Percentiles rank a stretch among this genome's conserved stretches.
These are phyloP conservation scores for Micromussa lordhowensis DNA, from an alignment of 92 coral and sea anemone species.

Conservation along the genomic window DNA sequence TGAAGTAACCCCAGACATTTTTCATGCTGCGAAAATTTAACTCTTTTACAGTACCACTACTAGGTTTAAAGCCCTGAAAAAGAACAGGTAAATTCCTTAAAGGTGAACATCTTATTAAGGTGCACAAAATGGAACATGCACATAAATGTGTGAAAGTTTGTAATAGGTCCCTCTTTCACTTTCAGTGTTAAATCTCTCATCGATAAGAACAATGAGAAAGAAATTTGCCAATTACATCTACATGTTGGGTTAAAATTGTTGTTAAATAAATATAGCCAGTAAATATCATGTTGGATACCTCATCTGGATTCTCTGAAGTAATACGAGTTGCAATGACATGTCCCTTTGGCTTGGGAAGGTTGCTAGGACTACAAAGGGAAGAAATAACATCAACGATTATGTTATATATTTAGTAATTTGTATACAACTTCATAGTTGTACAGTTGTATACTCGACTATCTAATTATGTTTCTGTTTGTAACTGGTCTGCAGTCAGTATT, in stretches of 20 bases:
- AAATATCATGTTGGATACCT: constrained; percentile 54
- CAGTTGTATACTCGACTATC: too few relatives aligned
- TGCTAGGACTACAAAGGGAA: constrained; percentile 60
- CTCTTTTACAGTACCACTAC: constrained; percentile 98
- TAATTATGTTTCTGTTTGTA: too few relatives aligned
- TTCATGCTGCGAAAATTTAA: constrained; percentile 97
- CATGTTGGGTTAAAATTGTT: too few relatives aligned
- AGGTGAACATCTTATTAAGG: not conserved
- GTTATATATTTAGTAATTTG: too few relatives aligned
- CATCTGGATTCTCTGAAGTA: constrained; percentile 99
- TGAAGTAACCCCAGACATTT: constrained; percentile 98
- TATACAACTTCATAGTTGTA: too few relatives aligned
- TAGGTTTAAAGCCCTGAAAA: constrained; percentile 97
- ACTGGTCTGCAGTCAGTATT: too few relatives aligned
- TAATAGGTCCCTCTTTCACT: too few relatives aligned
- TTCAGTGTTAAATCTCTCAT: too few relatives aligned
- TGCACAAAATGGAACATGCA: not conserved
- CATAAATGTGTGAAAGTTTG: too few relatives aligned
- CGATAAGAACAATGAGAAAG: too few relatives aligned
- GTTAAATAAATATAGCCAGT: too few relatives aligned
- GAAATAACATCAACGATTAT: not conserved
- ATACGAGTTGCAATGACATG: constrained; percentile 99
- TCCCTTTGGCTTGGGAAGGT: constrained; percentile 84
- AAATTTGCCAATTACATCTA: too few relatives aligned
- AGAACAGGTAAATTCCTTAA: not conserved